These are phyloP conservation scores for Platynereis dumerilii DNA, from an alignment of 2,888 invertebrate species.

Conservation along the genomic window DNA sequence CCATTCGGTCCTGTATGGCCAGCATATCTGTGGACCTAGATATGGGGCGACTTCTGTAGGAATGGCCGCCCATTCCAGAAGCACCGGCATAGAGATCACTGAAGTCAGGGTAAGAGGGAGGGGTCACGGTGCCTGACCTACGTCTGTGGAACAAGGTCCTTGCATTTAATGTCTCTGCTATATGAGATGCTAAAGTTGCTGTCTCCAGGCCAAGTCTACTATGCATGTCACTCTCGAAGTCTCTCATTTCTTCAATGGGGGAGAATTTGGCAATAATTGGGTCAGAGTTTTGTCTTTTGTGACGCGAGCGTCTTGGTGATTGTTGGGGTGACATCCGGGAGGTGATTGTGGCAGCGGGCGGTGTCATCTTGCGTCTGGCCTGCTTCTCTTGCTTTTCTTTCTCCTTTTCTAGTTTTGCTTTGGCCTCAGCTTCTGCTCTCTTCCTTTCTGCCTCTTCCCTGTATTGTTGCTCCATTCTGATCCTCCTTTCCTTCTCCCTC, in stretches of 20 bases:
- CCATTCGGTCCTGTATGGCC: slow-evolving; percentile 7
- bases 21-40: slow-evolving; percentile 33
- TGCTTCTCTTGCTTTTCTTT: slow-evolving; percentile 12
- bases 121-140: slow-evolving; percentile 17
- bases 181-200: slow-evolving; percentile 16
- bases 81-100: neutral
- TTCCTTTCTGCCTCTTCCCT: slow-evolving; percentile 20
- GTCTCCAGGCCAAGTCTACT: slow-evolving; percentile 19
- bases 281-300: slow-evolving; percentile 68
- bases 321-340: slow-evolving; percentile 57
- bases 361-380: slow-evolving; percentile 11
- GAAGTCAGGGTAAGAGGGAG: slow-evolving; percentile 7
- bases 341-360: slow-evolving; percentile 30
- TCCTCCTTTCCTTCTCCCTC: slow-evolving; percentile 29
- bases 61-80: neutral
- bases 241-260: slow-evolving; percentile 66
- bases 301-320: slow-evolving; percentile 58
- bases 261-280: slow-evolving; percentile 68
- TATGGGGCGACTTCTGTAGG: slow-evolving; percentile 9
- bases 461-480: slow-evolving; percentile 17
- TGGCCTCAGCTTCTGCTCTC: slow-evolving; percentile 13
- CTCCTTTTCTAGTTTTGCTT: slow-evolving; percentile 3
- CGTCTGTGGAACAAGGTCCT: slow-evolving; percentile 2
- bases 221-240: slow-evolving; percentile 62
- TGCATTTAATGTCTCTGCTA: slow-evolving; percentile 16